Percentiles rank a stretch among this genome's conserved stretches.
Evolutionary conservation across 2,113 vertebrate genomes (phyloP).

Genomic region (Ursus arctos): DNA sequence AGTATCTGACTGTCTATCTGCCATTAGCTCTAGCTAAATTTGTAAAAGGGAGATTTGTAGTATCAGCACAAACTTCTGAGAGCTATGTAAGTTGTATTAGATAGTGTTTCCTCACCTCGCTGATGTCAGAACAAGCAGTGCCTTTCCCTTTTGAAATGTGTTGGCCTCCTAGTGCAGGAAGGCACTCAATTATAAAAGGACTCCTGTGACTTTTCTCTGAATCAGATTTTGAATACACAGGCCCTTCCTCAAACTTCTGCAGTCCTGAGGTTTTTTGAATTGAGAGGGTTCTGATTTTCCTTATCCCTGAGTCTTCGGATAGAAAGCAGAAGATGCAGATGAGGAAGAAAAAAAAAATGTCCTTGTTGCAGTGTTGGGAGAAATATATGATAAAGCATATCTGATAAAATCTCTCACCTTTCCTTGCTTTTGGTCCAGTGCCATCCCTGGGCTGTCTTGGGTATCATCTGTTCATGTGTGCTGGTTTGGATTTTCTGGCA

Average conservation of each 20-base stretch:
- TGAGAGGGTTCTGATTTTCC: conserved; percentile 12
- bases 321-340: background rate
- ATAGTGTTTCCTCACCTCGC: background rate
- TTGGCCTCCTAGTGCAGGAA: background rate
- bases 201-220: background rate
- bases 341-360: background rate
- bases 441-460: rapidly evolving
- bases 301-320: background rate
- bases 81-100: conserved; percentile 55
- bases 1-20: background rate
- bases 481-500: background rate
- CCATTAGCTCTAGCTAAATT: background rate
- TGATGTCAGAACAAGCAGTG: background rate
- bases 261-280: background rate
- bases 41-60: background rate
- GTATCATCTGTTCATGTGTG: background rate
- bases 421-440: background rate
- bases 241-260: background rate
- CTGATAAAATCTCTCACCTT: background rate
- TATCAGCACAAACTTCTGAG: background rate
- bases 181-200: background rate
- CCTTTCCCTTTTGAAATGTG: conserved; percentile 66
- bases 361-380: rapidly evolving
- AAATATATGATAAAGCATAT: background rate
- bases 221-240: background rate